Conservation (phyloP, 2,888 invertebrate genomes). For the Drosophila nr. perissopoda region DNA sequence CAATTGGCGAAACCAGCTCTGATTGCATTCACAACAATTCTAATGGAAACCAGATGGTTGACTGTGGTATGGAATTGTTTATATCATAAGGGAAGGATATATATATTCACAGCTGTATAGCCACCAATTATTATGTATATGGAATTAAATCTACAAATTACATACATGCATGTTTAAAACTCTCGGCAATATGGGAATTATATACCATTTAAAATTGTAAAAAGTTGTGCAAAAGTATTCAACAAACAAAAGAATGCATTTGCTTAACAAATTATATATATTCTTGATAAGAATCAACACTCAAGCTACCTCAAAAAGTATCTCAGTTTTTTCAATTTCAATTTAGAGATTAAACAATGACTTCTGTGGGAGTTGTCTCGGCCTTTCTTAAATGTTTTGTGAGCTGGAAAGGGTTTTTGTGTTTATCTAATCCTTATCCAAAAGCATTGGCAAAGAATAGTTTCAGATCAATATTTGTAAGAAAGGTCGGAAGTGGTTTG, state of each 20-base stretch:
- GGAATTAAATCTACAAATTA: background rate
- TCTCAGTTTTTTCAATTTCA: no score
- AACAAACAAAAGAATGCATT: background rate
- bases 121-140: background rate
- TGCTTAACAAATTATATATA: background rate
- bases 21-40: conserved; percentile 32
- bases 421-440: no score
- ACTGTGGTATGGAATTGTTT: background rate
- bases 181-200: background rate
- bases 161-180: background rate
- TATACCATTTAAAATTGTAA: background rate
- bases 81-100: background rate
- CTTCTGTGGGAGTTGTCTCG: no score
- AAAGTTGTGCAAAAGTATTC: background rate
- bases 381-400: no score
- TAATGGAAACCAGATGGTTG: conserved; percentile 28
- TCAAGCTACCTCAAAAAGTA: background rate
- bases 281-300: background rate
- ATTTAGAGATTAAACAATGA: no score
- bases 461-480: no score
- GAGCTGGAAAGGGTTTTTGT: no score
- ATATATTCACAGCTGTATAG: background rate
- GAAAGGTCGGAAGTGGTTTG: no score
- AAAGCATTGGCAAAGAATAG: no score
- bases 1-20: conserved; percentile 25